A percentile compares a stretch with the other conserved stretches of the same genome.
phyloP scores from a whole-genome alignment of 2,113 vertebrate species.

The Telmatochromis sp. region DNA sequence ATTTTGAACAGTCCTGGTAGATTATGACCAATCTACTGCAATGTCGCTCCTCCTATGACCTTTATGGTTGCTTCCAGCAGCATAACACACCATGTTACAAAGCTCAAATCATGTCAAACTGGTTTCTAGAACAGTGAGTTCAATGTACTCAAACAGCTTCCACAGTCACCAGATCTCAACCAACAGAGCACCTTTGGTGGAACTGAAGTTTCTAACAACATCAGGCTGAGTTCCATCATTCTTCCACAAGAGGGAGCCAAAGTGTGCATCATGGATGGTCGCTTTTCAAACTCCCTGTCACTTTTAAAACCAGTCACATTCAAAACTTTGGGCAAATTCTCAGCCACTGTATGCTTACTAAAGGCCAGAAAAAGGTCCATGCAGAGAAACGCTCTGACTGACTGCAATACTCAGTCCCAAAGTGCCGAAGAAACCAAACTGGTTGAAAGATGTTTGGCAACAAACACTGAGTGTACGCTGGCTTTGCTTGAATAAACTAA shows the following conservation, averaged over 20 bases:
- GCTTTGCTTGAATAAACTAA: background rate
- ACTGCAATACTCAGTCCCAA: background rate
- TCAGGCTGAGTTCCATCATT: background rate
- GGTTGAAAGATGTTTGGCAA: slow-evolving; percentile 30
- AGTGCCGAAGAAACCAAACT: background rate
- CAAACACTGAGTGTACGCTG: background rate
- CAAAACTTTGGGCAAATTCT: background rate
- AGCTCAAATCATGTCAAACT: background rate
- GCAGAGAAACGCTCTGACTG: background rate
- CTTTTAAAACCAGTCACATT: background rate
- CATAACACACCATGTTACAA: background rate
- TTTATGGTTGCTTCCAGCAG: background rate
- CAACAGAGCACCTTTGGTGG: background rate
- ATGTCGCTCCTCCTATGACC: background rate
- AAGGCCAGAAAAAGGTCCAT: background rate
- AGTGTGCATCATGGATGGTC: background rate
- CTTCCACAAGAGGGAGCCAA: slow-evolving; percentile 35
- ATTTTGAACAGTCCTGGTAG: background rate
- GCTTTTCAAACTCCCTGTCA: background rate
- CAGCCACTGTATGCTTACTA: background rate
- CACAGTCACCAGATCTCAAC: background rate
- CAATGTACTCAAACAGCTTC: background rate
- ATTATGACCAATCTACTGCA: background rate
- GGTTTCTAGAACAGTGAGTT: background rate
- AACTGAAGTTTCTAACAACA: background rate